These are phyloP conservation scores for Nasonovia ribisnigri DNA, from an alignment of 2,888 invertebrate species.

Conservation along the genomic window DNA sequence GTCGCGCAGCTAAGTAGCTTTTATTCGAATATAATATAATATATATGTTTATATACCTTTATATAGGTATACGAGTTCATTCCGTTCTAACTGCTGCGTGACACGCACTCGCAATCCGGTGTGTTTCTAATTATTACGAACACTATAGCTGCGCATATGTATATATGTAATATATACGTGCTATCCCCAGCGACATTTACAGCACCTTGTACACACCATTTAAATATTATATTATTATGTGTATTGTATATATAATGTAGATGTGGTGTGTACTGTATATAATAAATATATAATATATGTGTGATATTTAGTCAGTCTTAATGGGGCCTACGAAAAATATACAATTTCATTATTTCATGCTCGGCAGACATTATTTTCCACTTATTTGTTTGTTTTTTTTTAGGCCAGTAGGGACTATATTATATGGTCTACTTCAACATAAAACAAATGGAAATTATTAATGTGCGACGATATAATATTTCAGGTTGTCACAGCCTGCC, in stretches of 20 bases:
- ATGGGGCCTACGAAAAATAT: conserved; percentile 26
- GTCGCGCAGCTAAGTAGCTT: conserved; percentile 45
- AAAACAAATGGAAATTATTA: conserved; percentile 34
- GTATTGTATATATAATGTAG: not conserved
- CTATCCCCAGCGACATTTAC: conserved; percentile 37
- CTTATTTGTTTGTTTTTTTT: not conserved
- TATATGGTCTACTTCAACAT: not conserved
- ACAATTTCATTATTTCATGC: conserved; percentile 52
- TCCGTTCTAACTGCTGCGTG: conserved; percentile 42
- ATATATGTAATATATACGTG: not conserved
- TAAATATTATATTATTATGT: conserved; percentile 21
- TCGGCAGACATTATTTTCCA: conserved; percentile 46
- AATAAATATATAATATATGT: not conserved
- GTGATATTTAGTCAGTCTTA: conserved; percentile 28
- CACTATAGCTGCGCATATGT: conserved; percentile 28
- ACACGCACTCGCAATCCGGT: conserved; percentile 55
- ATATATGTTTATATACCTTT: not conserved
- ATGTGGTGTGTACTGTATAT: not conserved
- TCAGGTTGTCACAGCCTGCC: conserved; percentile 6
- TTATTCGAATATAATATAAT: conserved; percentile 6
- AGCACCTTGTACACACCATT: conserved; percentile 53
- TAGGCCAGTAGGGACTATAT: not conserved
- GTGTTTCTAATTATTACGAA: conserved; percentile 57
- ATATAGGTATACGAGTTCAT: not conserved
- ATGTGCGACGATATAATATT: conserved; percentile 30